Conservation (phyloP, 2,888 invertebrate genomes). For the Eretmocerus hayati region DNA sequence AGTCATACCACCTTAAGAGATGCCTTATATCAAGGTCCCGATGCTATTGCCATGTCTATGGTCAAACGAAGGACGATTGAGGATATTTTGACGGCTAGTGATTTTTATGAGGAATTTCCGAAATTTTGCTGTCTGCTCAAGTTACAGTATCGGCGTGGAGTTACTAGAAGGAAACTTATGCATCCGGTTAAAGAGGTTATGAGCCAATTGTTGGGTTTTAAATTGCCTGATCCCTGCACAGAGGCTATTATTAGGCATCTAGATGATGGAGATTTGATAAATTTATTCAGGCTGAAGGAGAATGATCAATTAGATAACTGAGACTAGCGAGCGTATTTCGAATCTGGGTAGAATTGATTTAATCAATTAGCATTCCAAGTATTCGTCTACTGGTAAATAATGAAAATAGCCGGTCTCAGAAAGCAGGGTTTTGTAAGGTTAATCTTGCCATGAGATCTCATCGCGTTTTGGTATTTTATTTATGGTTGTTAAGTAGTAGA, state of each 20-base stretch:
- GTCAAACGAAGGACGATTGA: constrained; percentile 9
- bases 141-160: constrained; percentile 11
- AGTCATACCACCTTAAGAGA: constrained; percentile 1
- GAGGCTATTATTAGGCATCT: constrained; percentile 10
- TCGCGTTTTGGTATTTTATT: too few relatives aligned
- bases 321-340: too few relatives aligned
- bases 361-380: not conserved
- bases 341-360: not conserved
- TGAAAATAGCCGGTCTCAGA: too few relatives aligned
- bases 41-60: constrained; percentile 9
- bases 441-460: too few relatives aligned
- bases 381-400: not conserved
- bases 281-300: not conserved
- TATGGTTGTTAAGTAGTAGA: too few relatives aligned
- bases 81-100: constrained; percentile 14
- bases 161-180: constrained; percentile 13
- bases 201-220: not conserved
- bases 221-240: constrained; percentile 14
- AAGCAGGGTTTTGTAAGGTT: too few relatives aligned
- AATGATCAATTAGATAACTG: not conserved
- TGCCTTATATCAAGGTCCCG: constrained; percentile 6
- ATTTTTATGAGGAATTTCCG: constrained; percentile 14
- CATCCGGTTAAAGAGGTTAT: constrained; percentile 5
- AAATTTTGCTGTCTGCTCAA: constrained; percentile 15
- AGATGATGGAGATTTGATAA: constrained; percentile 7